Percentiles rank a stretch among this genome's conserved stretches.
Conservation (phyloP, 2,113 vertebrate genomes). For the Silurus meridionalis region DNA sequence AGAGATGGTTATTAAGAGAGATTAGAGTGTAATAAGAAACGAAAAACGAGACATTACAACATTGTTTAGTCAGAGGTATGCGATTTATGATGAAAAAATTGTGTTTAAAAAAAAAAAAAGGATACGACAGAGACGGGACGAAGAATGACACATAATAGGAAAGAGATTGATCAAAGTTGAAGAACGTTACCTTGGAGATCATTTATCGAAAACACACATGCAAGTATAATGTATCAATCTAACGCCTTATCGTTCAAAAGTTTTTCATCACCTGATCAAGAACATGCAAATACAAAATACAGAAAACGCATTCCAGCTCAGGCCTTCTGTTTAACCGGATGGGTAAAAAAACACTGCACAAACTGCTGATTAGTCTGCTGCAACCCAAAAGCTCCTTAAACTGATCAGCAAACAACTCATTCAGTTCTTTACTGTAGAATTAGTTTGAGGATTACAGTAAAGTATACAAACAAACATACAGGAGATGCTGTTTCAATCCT, state of each 20-base stretch:
- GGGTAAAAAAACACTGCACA: background rate
- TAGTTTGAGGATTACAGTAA: background rate
- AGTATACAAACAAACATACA: background rate
- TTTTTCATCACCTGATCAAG: background rate
- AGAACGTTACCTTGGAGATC: no score
- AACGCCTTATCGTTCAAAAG: background rate
- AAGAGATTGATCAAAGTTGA: no score
- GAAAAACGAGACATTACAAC: no score
- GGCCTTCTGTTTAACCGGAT: background rate
- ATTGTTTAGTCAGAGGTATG: no score
- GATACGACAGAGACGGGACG: no score
- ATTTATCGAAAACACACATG: no score
- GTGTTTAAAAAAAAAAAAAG: no score
- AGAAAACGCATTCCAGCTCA: background rate
- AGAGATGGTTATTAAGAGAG: no score
- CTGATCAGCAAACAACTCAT: background rate
- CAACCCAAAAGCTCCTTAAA: constrained; percentile 1
- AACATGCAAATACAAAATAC: background rate
- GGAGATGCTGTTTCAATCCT: constrained; percentile 10
- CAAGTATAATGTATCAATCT: no score
- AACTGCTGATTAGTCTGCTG: background rate
- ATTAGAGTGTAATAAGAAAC: no score
- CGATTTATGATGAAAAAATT: no score
- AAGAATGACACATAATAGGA: no score
- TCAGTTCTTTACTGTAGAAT: background rate